Evolutionary conservation across 92 coral and sea anemone genomes (phyloP).

Genomic region (Siderastrea radians): DNA sequence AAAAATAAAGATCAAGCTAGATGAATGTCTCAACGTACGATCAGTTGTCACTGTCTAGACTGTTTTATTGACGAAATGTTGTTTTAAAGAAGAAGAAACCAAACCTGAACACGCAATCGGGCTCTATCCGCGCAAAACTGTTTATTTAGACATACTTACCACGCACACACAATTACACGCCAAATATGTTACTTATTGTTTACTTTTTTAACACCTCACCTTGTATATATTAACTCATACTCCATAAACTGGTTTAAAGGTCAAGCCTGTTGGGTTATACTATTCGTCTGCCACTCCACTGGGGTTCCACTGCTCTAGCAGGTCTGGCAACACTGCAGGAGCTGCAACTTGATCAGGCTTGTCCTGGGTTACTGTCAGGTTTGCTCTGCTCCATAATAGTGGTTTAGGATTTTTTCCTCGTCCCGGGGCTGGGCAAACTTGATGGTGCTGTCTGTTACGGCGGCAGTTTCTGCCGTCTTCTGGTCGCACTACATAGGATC

Average conservation of each 20-base stretch:
- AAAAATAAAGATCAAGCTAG: not conserved
- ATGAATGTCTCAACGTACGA: not conserved
- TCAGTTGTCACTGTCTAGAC: not conserved
- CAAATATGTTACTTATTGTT: too few relatives aligned
- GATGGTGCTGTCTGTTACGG: slow-evolving; percentile 9
- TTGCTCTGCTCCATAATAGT: not conserved
- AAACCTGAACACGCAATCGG: not conserved
- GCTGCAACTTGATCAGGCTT: not conserved
- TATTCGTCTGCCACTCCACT: slow-evolving; percentile 22
- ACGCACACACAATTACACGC: too few relatives aligned
- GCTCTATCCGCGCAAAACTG: too few relatives aligned
- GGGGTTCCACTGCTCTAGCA: not conserved
- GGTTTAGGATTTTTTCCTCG: not conserved
- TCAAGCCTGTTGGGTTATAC: slow-evolving; percentile 7
- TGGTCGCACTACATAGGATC: slow-evolving; percentile 7
- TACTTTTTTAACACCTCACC: too few relatives aligned
- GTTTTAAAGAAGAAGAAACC: too few relatives aligned
- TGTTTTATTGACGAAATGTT: not conserved
- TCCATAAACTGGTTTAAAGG: not conserved
- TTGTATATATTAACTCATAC: too few relatives aligned
- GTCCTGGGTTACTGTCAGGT: not conserved
- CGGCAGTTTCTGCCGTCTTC: slow-evolving; percentile 13
- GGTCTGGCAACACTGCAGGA: not conserved
- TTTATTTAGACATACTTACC: too few relatives aligned
- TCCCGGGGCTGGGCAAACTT: slow-evolving; percentile 17